Evolutionary conservation across 2,888 invertebrate genomes (phyloP).

Genomic region (Glaucopsyche alexis): DNA sequence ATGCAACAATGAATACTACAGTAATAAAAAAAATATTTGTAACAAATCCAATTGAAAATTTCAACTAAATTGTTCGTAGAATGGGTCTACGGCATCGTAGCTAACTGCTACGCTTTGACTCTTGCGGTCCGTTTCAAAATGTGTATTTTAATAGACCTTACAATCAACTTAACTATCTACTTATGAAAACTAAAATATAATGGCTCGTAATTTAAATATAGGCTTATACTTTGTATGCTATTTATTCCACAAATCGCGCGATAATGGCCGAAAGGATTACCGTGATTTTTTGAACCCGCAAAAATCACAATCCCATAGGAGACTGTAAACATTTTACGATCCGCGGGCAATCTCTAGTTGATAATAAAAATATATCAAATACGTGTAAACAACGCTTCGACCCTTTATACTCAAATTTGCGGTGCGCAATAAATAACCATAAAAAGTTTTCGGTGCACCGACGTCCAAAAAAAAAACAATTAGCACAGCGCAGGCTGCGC

Average conservation of each 20-base stretch:
- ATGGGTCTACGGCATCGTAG: too few relatives aligned
- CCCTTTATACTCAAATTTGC: conserved; percentile 42
- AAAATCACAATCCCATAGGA: conserved; percentile 2
- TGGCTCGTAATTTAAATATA: too few relatives aligned
- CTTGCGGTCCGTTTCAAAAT: too few relatives aligned
- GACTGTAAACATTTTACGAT: conserved; percentile 12
- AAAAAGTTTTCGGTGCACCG: conserved; percentile 49
- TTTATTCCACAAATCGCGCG: background rate
- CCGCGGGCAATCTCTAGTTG: background rate
- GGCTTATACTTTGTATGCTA: too few relatives aligned
- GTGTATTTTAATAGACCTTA: too few relatives aligned
- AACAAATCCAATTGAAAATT: too few relatives aligned
- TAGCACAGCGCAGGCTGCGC: conserved; percentile 49
- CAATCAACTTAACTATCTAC: too few relatives aligned
- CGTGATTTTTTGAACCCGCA: conserved; percentile 4
- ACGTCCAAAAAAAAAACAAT: conserved; percentile 61
- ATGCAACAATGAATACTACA: too few relatives aligned
- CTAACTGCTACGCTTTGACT: too few relatives aligned
- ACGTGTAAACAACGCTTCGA: conserved; percentile 40
- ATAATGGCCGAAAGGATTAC: background rate
- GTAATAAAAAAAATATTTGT: too few relatives aligned
- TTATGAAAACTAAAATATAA: too few relatives aligned
- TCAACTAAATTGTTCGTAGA: too few relatives aligned
- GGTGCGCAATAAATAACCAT: conserved; percentile 49
- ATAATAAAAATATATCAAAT: conserved; percentile 29